Evolutionary conservation across 2,797 vertebrate genomes (phyloP), one percentile per base, ranked within the genome.

Genomic region (Kryptolebias ocellatus): DNA sequence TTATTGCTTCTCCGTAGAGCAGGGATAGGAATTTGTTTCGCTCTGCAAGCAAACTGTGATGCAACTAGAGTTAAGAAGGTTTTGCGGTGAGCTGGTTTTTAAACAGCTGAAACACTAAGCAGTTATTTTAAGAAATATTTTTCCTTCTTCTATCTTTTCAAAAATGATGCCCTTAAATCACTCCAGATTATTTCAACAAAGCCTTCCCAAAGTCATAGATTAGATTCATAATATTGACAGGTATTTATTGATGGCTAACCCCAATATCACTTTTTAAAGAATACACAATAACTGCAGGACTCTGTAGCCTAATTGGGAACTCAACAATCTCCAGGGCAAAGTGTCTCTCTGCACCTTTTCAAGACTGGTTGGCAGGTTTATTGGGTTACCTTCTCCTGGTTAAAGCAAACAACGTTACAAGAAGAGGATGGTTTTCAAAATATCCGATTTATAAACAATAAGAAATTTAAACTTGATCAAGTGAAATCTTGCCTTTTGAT

Each of bases 211-310:
- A 87, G 73, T 83, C 47, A 76, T 53, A 73, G 65, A 79, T 88
- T 44, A 86, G 83, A 91, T 91, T 89, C 80, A 86, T 80, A 66
- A 65, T 49, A 60, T 80, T 86, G 74, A 52, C 64, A 81, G 74
- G 77, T 79, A 78, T 82, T 84, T 83, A 72, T 81, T 83, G 81
- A 81, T 79, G 64, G 72, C 61, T 68, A 59, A 66, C 37, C 45
- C 20, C 52, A 53, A n/a, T 66, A 70, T 81, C 56, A 66, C 28
- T 68, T 69, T 73, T 71, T 61, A 84, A 42, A 81, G 54, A 70
- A 37, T 66, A 58, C 55, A 60, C 46, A 42, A 53, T 8, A 45
- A 58, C 27, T 17, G 56, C 42, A 60, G 58, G 50, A 70, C 75
- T 64, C 56, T 75, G 51, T 72, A 64, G 42, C 39, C 17, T n/a